Evolutionary conservation across 2,113 vertebrate species (phyloP).

Genomic region (Psammodynastes pulverulentus): DNA sequence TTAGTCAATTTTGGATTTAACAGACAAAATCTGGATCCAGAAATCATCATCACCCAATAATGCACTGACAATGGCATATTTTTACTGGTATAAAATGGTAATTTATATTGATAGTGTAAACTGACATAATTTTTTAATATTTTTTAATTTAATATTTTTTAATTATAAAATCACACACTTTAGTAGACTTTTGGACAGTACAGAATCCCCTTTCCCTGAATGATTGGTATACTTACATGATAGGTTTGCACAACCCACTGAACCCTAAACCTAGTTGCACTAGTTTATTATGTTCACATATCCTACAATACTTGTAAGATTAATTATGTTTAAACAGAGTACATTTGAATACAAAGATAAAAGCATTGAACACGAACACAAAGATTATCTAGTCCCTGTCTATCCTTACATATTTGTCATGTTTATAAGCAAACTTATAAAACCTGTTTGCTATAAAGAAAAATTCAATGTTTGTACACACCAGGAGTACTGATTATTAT

Average conservation of each 20-base stretch:
- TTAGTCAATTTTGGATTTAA: background rate
- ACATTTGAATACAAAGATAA: background rate
- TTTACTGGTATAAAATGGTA: background rate
- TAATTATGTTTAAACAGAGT: background rate
- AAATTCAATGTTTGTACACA: background rate
- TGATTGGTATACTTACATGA: background rate
- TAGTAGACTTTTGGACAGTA: background rate
- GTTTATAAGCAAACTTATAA: background rate
- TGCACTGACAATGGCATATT: background rate
- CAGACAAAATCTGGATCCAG: background rate
- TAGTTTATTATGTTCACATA: background rate
- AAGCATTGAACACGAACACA: background rate
- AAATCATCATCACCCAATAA: background rate
- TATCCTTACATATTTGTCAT: background rate
- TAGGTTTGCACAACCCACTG: background rate
- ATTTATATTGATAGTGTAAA: background rate
- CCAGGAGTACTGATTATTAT: background rate
- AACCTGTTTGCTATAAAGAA: background rate
- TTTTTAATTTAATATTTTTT: background rate
- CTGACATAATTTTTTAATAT: background rate
- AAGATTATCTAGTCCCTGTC: background rate
- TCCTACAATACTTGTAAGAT: background rate
- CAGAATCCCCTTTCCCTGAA: background rate
- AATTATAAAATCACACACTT: background rate
- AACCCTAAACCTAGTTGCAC: background rate